Percentiles rank a stretch among this genome's conserved stretches.
phyloP scores from a whole-genome alignment of 2,888 invertebrate genomes.

The Meandrusa payeni region DNA sequence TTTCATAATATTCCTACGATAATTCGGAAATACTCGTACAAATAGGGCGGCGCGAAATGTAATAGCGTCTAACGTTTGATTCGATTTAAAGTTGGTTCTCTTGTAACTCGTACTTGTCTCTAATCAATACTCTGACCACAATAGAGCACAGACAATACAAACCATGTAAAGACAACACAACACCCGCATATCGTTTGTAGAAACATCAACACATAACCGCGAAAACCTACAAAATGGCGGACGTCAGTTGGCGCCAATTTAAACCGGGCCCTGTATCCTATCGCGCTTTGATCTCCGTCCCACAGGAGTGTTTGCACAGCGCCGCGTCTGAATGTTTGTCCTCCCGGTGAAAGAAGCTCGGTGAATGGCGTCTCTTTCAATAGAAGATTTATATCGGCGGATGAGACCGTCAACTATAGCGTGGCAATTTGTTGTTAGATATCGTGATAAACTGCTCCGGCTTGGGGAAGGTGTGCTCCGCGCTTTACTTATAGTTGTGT shows the following conservation, averaged over 20 bases:
- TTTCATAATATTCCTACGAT: too few relatives aligned
- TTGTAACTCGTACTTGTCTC: too few relatives aligned
- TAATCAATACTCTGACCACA: too few relatives aligned
- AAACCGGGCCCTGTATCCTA: constrained; percentile 67
- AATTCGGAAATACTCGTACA: too few relatives aligned
- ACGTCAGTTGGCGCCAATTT: constrained; percentile 75
- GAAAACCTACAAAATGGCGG: constrained; percentile 69
- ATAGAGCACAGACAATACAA: background rate
- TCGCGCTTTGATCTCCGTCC: constrained; percentile 74
- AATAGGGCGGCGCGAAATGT: too few relatives aligned
- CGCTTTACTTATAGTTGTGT: background rate
- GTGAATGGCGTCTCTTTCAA: constrained; percentile 52
- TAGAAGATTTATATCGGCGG: constrained; percentile 74
- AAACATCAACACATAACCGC: constrained; percentile 32
- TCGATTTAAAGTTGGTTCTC: too few relatives aligned
- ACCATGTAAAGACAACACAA: background rate
- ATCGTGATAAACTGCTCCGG: constrained; percentile 48
- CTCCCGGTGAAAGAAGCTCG: constrained; percentile 58
- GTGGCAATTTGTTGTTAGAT: constrained; percentile 76
- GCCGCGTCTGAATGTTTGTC: constrained; percentile 65
- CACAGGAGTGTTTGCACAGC: constrained; percentile 60
- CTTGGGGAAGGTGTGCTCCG: constrained; percentile 2
- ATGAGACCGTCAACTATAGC: constrained; percentile 56
- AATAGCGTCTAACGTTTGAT: too few relatives aligned
- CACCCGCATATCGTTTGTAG: background rate